A percentile compares a stretch with the other conserved stretches of the same genome.
phyloP scores from a whole-genome alignment of 2,888 invertebrate species.

The Syritta pipiens region DNA sequence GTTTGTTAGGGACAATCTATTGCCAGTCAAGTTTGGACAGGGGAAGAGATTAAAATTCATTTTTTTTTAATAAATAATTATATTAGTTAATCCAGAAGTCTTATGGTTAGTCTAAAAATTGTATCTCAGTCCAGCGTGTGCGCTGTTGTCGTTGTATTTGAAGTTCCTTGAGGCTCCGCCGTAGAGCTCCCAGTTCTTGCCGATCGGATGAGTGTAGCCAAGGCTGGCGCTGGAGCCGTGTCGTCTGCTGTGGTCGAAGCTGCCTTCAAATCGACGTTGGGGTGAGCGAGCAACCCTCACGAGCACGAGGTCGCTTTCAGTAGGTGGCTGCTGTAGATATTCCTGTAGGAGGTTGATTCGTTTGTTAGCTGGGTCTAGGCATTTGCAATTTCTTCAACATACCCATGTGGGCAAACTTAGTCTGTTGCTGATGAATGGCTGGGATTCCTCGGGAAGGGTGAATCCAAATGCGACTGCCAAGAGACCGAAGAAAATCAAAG shows the following conservation, averaged over 20 bases:
- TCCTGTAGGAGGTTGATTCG: too few relatives aligned
- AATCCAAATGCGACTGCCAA: constrained; percentile 20
- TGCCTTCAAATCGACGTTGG: neutral
- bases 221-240: constrained; percentile 6
- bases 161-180: constrained; percentile 33
- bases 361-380: too few relatives aligned
- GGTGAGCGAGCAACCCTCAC: neutral
- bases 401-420: too few relatives aligned
- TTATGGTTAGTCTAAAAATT: neutral
- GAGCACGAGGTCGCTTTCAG: neutral
- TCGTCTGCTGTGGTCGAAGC: neutral
- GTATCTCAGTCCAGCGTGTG: constrained; percentile 12
- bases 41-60: too few relatives aligned
- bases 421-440: too few relatives aligned
- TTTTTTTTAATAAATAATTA: neutral
- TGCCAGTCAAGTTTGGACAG: neutral
- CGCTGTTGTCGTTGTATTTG: constrained; percentile 21
- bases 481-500: constrained; percentile 11
- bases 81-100: neutral
- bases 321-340: neutral
- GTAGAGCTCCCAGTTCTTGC: constrained; percentile 5
- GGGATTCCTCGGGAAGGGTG: constrained; percentile 20
- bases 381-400: too few relatives aligned
- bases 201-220: constrained; percentile 31
- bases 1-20: too few relatives aligned